Conservation (phyloP, 2,113 vertebrate species). For the Physeter macrocephalus region DNA sequence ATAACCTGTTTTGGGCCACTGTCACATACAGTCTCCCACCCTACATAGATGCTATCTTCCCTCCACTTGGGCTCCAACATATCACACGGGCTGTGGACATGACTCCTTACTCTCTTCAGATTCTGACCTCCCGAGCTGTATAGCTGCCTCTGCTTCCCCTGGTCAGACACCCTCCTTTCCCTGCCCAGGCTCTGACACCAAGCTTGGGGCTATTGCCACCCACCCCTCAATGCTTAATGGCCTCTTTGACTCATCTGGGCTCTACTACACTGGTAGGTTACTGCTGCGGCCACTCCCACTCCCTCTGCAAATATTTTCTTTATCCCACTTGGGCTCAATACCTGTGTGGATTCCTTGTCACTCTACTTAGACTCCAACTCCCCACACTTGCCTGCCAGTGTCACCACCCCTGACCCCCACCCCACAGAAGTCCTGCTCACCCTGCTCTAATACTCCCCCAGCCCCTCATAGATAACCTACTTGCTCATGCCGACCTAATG, state of each 20-base stretch:
- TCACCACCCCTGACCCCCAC: not conserved
- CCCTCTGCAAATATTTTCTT: not conserved
- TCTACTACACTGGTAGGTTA: not conserved
- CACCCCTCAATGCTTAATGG: not conserved
- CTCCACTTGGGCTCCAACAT: not conserved
- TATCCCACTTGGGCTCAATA: not conserved
- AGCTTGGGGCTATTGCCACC: not conserved
- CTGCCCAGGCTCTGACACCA: not conserved
- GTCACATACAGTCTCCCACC: not conserved
- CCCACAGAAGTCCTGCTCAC: not conserved
- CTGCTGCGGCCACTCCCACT: not conserved
- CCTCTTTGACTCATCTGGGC: not conserved
- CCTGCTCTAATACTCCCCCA: not conserved
- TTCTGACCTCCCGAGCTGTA: not conserved
- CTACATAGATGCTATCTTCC: not conserved
- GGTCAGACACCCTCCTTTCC: not conserved
- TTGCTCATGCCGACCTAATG: not conserved
- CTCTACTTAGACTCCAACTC: not conserved
- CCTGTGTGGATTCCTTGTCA: not conserved
- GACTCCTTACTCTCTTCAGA: not conserved
- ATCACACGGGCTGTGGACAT: not conserved
- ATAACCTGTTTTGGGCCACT: not conserved
- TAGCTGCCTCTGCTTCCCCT: not conserved
- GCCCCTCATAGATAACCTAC: not conserved
- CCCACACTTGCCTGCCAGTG: not conserved